These are phyloP conservation scores for Todus mexicanus DNA, from an alignment of 2,797 vertebrate species.

Conservation along the genomic window DNA sequence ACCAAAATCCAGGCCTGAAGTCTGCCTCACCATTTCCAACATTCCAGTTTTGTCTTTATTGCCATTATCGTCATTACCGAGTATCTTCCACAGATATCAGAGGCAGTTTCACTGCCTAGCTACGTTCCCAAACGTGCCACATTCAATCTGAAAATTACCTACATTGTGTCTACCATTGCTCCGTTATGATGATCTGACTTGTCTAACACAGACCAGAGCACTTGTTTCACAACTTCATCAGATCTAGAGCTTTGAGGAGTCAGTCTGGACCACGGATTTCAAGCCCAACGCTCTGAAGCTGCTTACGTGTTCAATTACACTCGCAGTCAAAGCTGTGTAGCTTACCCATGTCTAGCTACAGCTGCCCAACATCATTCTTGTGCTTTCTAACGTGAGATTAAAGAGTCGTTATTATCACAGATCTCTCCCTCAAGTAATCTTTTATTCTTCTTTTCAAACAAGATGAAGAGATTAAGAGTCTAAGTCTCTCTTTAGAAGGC, in stretches of 20 bases:
- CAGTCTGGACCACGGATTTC: not conserved
- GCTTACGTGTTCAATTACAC: not conserved
- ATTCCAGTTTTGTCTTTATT: not conserved
- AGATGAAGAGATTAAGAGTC: not conserved
- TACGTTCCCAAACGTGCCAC: not conserved
- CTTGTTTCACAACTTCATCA: not conserved
- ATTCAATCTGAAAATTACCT: not conserved
- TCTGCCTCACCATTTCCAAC: not conserved
- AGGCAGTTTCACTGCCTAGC: not conserved
- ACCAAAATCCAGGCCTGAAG: not conserved
- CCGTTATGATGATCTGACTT: not conserved
- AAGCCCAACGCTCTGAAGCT: not conserved
- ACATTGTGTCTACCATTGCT: not conserved
- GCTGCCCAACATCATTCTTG: not conserved
- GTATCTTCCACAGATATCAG: not conserved
- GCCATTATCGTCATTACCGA: not conserved
- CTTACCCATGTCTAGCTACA: rapidly evolving
- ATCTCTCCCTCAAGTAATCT: not conserved
- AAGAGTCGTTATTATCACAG: not conserved
- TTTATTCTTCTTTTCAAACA: not conserved
- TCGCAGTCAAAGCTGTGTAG: not conserved
- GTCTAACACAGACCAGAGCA: not conserved
- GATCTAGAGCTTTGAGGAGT: not conserved
- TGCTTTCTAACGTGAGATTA: not conserved
- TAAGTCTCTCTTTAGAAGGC: not conserved